These are phyloP conservation scores for Hippasteria phrygiana DNA, from an alignment of 53 echinoderm and acorn worm genomes.

Conservation along the genomic window DNA sequence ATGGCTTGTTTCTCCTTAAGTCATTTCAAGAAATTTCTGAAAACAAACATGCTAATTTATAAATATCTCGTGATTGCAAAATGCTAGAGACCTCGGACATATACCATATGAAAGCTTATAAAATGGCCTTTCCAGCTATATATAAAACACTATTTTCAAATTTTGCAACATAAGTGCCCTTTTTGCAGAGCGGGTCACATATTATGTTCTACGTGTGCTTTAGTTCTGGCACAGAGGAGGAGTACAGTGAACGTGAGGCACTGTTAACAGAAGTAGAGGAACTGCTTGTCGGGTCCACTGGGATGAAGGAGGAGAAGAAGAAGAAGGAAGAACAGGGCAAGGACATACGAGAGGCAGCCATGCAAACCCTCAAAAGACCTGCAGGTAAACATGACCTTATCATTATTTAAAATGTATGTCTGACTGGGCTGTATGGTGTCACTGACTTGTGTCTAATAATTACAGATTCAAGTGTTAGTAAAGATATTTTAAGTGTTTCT, in stretches of 20 bases:
- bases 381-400: constrained; percentile 11
- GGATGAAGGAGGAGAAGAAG: constrained; percentile 11
- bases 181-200: too few species aligned
- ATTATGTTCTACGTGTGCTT: not conserved
- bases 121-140: too few species aligned
- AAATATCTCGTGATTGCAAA: too few species aligned
- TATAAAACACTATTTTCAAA: constrained; percentile 6
- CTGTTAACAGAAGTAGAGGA: constrained; percentile 39
- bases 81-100: too few species aligned
- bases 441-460: too few species aligned
- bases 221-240: constrained; percentile 44
- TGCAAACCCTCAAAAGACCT: constrained; percentile 29
- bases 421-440: too few species aligned
- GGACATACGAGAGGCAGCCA: constrained; percentile 33
- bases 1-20: too few species aligned
- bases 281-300: not conserved
- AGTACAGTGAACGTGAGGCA: constrained; percentile 19
- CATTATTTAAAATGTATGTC: too few species aligned
- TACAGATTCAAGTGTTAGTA: constrained; percentile 27
- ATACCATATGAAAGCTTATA: too few species aligned
- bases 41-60: too few species aligned
- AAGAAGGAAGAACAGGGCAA: constrained; percentile 48
- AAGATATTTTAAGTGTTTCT: constrained; percentile 3
- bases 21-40: too few species aligned
- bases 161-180: not conserved